Conservation (phyloP, 1,140 invertebrate genomes). For the Panulirus ornatus region DNA sequence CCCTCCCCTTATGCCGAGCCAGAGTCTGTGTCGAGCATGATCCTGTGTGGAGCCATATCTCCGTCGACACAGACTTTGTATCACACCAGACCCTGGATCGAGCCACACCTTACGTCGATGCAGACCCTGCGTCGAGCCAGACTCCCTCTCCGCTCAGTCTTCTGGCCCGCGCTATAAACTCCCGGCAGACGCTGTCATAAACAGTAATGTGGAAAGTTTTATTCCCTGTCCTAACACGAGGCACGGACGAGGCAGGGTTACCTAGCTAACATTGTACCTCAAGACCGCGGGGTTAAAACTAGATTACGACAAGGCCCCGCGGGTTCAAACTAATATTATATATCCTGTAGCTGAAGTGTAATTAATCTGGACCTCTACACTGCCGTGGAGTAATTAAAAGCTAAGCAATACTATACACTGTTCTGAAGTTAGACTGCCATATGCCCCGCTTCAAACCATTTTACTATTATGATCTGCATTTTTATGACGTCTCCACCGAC, state of each 20-base stretch:
- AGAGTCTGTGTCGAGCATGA: neutral
- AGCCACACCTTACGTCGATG: neutral
- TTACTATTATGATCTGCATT: conserved; percentile 45
- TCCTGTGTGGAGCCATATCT: neutral
- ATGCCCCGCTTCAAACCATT: conserved; percentile 13
- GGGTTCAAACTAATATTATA: neutral
- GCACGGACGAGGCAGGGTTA: neutral
- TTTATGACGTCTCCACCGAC: conserved; percentile 57
- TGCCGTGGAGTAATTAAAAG: conserved; percentile 11
- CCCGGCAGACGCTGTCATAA: conserved; percentile 44
- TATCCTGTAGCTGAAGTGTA: neutral
- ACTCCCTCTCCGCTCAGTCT: neutral
- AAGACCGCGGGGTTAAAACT: conserved; percentile 14
- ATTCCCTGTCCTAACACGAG: conserved; percentile 14
- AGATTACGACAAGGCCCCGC: neutral
- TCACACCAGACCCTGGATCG: neutral
- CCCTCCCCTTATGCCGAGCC: conserved; percentile 38
- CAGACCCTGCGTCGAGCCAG: neutral
- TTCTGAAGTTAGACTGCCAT: conserved; percentile 1
- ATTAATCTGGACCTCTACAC: conserved; percentile 33
- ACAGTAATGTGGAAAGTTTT: conserved; percentile 35
- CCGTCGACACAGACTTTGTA: neutral
- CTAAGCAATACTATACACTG: neutral
- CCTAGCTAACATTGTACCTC: neutral
- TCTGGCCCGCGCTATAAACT: conserved; percentile 49